phyloP scores from a whole-genome alignment of 2,888 invertebrate genomes.

The Aphidoletes aphidimyza region DNA sequence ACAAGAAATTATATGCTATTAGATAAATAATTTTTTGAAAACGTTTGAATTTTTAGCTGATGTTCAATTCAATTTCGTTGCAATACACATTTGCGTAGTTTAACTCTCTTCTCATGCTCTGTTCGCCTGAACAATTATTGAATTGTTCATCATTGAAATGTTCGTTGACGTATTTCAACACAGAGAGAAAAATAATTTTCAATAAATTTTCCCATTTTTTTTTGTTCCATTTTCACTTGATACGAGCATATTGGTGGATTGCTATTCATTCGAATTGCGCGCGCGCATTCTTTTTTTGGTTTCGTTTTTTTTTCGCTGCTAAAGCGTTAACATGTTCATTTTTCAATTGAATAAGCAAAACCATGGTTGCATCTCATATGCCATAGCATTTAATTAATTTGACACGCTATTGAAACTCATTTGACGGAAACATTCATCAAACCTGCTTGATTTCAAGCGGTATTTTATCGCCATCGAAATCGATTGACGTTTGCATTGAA shows the following conservation, averaged over 20 bases:
- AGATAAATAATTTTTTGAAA: background rate
- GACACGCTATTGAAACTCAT: conserved; percentile 24
- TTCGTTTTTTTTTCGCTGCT: no score
- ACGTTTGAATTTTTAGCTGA: conserved; percentile 28
- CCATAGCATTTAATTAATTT: conserved; percentile 2
- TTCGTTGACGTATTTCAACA: conserved; percentile 12
- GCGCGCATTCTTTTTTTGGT: background rate
- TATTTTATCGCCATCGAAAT: background rate
- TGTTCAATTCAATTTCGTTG: conserved; percentile 12
- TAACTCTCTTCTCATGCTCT: no score
- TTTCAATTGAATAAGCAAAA: background rate
- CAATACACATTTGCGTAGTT: background rate
- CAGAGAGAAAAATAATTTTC: background rate
- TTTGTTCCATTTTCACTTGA: background rate
- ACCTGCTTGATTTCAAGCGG: background rate
- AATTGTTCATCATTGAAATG: conserved; percentile 8
- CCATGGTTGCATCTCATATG: no score
- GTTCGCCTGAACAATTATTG: no score
- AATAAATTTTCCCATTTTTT: background rate
- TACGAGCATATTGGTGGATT: no score
- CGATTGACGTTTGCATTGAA: background rate
- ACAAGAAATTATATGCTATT: background rate
- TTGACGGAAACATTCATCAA: conserved; percentile 38
- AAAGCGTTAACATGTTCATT: no score
- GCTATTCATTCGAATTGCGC: no score